phyloP scores from a whole-genome alignment of 2,797 vertebrate genomes.

The Pipistrellus pipistrellus region DNA sequence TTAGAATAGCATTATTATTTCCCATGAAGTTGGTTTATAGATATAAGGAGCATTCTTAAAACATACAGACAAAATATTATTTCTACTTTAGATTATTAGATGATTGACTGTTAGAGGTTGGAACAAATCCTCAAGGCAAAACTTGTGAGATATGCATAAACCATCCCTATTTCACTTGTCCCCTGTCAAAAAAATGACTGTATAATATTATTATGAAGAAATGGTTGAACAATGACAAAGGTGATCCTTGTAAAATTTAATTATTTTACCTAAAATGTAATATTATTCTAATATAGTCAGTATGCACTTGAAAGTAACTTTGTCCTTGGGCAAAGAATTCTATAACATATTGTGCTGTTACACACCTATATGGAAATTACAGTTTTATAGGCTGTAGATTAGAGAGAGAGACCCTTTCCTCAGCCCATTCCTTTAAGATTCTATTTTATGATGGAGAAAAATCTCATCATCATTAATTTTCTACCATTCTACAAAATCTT shows the following conservation, averaged over 20 bases:
- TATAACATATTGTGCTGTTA: neutral
- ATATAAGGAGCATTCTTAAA: neutral
- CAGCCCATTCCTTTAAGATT: neutral
- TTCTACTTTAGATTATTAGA: neutral
- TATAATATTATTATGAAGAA: slow-evolving; percentile 69
- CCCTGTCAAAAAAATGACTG: neutral
- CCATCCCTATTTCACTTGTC: neutral
- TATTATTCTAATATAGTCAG: slow-evolving; percentile 44
- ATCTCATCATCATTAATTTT: neutral
- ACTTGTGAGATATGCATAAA: neutral
- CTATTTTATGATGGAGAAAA: slow-evolving; percentile 44
- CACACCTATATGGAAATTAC: neutral
- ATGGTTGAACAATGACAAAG: slow-evolving; percentile 80
- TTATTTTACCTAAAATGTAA: slow-evolving; percentile 38
- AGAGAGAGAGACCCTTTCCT: neutral
- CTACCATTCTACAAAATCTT: neutral
- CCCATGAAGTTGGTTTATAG: neutral
- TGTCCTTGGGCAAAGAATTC: neutral
- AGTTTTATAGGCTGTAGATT: neutral
- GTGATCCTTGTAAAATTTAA: slow-evolving; percentile 61
- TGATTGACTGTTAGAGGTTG: neutral
- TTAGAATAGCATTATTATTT: slow-evolving; percentile 57
- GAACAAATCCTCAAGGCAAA: slow-evolving; percentile 24
- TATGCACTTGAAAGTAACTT: slow-evolving; percentile 39
- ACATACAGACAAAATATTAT: neutral